Evolutionary conservation across 2,113 vertebrate species (phyloP), one percentile per base, ranked within the genome.

Genomic region (Hydrolagus affinis): DNA sequence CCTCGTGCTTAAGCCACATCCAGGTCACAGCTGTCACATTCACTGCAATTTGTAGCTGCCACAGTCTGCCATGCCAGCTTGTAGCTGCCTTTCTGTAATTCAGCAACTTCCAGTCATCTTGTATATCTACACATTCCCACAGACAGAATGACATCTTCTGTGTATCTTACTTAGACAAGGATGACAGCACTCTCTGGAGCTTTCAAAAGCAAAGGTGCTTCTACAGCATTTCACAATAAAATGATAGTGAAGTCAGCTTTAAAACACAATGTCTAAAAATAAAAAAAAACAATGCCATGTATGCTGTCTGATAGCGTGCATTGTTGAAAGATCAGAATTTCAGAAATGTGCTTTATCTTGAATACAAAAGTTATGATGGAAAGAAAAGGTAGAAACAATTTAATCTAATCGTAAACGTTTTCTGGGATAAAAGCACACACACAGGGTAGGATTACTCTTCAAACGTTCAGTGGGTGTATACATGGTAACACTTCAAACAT

Each of bases 21-120:
- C 88, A 88, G 89, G 90, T 91, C 90, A 90, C 90, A 90, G 89
- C 90, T 90, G 89, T 91, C 89, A 92, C 86, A 86, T 86, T 90
- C 86, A 86, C 78, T 89, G 87, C 88, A 89, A 90, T 91, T 91
- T 89, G 91, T 86, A 91, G 87, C 88, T 90, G 89, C 89, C 89
- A 91, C 87, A 89, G 88, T 89, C 88, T 90, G 88, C 90, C 90
- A 86, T 89, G 71, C 89, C 87, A 87, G 90, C 87, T 89, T 90
- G 87, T 89, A 90, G 89, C 87, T 89, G 87, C 87, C 70, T 77
- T 87, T 88, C 86, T 75, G 73, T 89, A 89, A 88, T 75, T 44
- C 73, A 56, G 73, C 23, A 14, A 70, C 21, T 70, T 23, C 91
- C 88, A 89, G 88, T 87, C 87, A 90, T 87, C 85, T 90, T 89